Evolutionary conservation across 2,113 vertebrate genomes (phyloP).

Genomic region (Natator depressus): DNA sequence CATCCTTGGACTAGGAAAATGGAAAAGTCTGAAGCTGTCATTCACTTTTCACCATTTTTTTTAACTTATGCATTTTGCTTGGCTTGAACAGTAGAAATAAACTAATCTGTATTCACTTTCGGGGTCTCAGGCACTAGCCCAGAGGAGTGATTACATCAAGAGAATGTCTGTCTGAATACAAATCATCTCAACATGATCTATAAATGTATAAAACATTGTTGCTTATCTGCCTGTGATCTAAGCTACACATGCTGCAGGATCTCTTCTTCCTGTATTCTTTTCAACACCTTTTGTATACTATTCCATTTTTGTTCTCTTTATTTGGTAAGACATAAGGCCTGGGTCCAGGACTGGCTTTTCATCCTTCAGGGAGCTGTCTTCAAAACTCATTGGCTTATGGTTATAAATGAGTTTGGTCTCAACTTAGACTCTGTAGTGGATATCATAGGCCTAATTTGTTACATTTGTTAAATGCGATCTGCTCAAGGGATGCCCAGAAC

Average conservation of each 20-base stretch:
- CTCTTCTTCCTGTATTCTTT: neutral
- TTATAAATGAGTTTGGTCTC: neutral
- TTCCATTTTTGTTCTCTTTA: fast-evolving
- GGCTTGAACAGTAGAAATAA: fast-evolving
- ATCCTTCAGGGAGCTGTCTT: neutral
- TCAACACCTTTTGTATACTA: neutral
- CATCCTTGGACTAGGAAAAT: slow-evolving; percentile 29
- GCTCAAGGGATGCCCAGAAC: neutral
- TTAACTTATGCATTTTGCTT: neutral
- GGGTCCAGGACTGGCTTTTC: neutral
- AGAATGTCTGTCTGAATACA: neutral
- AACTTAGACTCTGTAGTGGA: neutral
- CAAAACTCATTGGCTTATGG: neutral
- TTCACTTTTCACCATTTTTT: neutral
- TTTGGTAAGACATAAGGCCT: neutral
- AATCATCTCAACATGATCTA: neutral
- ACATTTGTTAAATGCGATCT: neutral
- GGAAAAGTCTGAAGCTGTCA: neutral
- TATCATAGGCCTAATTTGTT: slow-evolving; percentile 9
- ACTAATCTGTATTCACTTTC: fast-evolving
- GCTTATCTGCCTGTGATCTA: neutral
- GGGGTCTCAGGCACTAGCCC: neutral
- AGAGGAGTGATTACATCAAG: fast-evolving
- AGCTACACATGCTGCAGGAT: fast-evolving
- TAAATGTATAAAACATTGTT: neutral